These are phyloP conservation scores for Chrysodeixis includens DNA, from an alignment of 2,888 invertebrate genomes.

Conservation along the genomic window DNA sequence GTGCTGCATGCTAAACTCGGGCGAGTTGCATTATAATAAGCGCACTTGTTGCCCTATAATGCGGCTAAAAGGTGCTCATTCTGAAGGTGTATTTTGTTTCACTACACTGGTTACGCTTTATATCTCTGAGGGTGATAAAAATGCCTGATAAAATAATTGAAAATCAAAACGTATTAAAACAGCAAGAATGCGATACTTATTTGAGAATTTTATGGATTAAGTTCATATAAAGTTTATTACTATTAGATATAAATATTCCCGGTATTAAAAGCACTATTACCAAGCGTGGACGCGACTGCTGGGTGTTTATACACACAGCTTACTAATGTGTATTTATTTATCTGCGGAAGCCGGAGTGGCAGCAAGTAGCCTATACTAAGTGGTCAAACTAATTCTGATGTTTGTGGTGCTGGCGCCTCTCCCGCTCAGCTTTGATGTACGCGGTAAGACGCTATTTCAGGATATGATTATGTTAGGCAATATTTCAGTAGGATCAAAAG, in stretches of 20 bases:
- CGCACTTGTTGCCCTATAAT: background rate
- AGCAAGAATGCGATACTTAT: too few relatives aligned
- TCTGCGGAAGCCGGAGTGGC: conserved; percentile 24
- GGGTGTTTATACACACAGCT: conserved; percentile 7
- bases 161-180: too few relatives aligned
- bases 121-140: too few relatives aligned
- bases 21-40: background rate
- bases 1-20: conserved; percentile 14
- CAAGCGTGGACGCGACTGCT: conserved; percentile 8
- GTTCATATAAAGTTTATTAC: too few relatives aligned
- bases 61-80: background rate
- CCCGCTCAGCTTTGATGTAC: conserved; percentile 44
- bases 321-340: conserved; percentile 46
- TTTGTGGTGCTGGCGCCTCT: conserved; percentile 17
- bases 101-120: too few relatives aligned
- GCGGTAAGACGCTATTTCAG: conserved; percentile 34
- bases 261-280: background rate
- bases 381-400: conserved; percentile 43
- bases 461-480: conserved; percentile 26
- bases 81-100: background rate
- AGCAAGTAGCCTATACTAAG: conserved; percentile 26
- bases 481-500: conserved; percentile 15
- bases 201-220: too few relatives aligned
- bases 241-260: conserved; percentile 7
- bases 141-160: too few relatives aligned